Evolutionary conservation across 2,113 vertebrate species (phyloP), one percentile per base, ranked within the genome.

Genomic region (Ammodytes marinus): DNA sequence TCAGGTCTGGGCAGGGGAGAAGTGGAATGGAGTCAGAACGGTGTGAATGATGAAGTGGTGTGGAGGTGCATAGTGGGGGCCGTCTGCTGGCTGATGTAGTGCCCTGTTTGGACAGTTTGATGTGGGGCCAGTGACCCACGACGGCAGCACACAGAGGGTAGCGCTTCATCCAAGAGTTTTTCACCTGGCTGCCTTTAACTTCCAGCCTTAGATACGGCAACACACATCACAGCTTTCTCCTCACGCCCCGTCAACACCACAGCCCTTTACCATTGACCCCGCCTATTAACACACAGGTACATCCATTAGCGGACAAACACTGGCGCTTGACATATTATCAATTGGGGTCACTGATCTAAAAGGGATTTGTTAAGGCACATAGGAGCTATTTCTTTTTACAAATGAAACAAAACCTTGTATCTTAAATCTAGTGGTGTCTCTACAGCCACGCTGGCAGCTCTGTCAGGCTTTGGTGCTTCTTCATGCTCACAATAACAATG

Each of bases 101-200:
- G 15, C 58, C 2, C 2, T 73, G 79, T 88, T 80, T 85, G 83
- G 87, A 88, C 84, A 80, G 74, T 72, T 58, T 83, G 59, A 88
- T 83, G 74, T 37, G 71, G 27, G 53, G n/a, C 61, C 60, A 71
- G 9, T 85, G 83, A 89, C 77, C 88, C 77, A 39, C 10, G 53
- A 13, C 59, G 60, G 47, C 55, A n/a, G 47, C n/a, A n/a, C n/a
- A n/a, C n/a, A n/a, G 45, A 57, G 27, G 63, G 46, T 40, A 55
- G 49, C 74, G 75, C 75, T 66, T 8, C 37, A 49, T 9, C 9
- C 3, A 3, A 52, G 46, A 75, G 55, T 15, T 47, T 77, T 60
- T 71, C 39, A 67, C 46, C 50, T 59, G 13, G 0, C 63, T 50
- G 39, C 69, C 4, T 61, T 46, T n/a, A 55, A 68, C 63, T 69